These are phyloP conservation scores for Ceratosolen fusciceps DNA, from an alignment of 1,140 invertebrate species.

Conservation along the genomic window DNA sequence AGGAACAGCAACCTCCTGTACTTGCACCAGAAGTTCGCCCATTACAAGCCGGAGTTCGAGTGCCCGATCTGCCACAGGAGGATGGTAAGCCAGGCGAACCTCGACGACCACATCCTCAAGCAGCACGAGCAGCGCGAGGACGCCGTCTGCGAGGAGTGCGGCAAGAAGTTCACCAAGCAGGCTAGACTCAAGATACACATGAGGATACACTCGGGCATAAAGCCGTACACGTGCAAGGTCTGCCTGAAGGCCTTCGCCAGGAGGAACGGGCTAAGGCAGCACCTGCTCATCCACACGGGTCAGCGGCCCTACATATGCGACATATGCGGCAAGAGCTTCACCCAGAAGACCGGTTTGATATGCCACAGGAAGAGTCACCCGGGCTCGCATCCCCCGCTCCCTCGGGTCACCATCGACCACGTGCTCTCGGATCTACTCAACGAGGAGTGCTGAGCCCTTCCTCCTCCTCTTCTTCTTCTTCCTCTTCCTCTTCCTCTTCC, in stretches of 20 bases:
- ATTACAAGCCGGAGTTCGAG: constrained; percentile 69
- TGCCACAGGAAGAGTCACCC: constrained; percentile 78
- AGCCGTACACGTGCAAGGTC: constrained; percentile 74
- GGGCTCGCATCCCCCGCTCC: constrained; percentile 64
- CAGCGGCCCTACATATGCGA: constrained; percentile 88
- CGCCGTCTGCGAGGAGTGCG: constrained; percentile 74
- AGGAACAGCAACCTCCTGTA: constrained; percentile 68
- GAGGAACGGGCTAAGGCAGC: constrained; percentile 70
- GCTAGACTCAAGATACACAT: constrained; percentile 76
- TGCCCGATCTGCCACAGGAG: constrained; percentile 67
- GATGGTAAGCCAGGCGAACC: constrained; percentile 68
- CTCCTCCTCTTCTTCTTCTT: too few relatives aligned
- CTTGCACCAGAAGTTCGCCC: constrained; percentile 69
- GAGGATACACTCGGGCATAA: constrained; percentile 76
- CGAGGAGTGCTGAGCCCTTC: constrained; percentile 1
- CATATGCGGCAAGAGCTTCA: constrained; percentile 84
- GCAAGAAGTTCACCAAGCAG: constrained; percentile 73
- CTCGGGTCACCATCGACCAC: constrained; percentile 66
- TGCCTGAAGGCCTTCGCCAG: constrained; percentile 74
- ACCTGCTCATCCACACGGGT: constrained; percentile 86
- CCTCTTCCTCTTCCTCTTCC: too few relatives aligned
- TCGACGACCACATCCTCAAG: constrained; percentile 70
- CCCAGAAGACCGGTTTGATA: constrained; percentile 77
- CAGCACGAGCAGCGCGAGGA: constrained; percentile 68
- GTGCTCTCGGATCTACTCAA: constrained; percentile 59